These are phyloP conservation scores for Deilephila elpenor DNA, from an alignment of 2,888 invertebrate genomes.

Conservation along the genomic window DNA sequence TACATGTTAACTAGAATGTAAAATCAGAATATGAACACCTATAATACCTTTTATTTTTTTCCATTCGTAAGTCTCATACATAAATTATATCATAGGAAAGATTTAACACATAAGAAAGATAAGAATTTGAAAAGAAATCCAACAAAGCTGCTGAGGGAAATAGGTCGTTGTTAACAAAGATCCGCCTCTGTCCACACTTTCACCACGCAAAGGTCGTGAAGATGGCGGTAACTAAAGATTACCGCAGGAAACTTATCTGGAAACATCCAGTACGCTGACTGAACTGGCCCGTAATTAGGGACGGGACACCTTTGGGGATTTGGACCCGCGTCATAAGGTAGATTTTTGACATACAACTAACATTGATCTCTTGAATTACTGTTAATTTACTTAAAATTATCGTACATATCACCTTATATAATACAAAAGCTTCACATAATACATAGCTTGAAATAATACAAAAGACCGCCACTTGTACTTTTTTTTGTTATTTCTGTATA, in stretches of 20 bases:
- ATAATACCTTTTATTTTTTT: not conserved
- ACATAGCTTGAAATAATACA: too few relatives aligned
- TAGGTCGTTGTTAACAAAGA: conserved; percentile 12
- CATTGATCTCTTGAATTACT: not conserved
- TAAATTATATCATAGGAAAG: too few relatives aligned
- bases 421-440: too few relatives aligned
- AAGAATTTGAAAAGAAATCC: not conserved
- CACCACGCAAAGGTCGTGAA: conserved; percentile 19
- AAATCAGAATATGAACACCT: not conserved
- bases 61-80: too few relatives aligned
- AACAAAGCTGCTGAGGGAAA: not conserved
- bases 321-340: not conserved
- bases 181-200: conserved; percentile 18
- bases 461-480: too few relatives aligned
- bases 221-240: not conserved
- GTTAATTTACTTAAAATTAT: too few relatives aligned
- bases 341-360: not conserved
- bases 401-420: too few relatives aligned
- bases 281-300: not conserved
- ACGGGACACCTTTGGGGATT: not conserved
- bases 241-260: conserved; percentile 11
- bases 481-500: too few relatives aligned
- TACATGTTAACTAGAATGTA: not conserved
- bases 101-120: too few relatives aligned
- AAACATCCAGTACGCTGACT: conserved; percentile 10